Percentiles rank a stretch among this genome's conserved stretches.
Conservation (phyloP, 2,888 invertebrate species). For the Tridacna crocea region DNA sequence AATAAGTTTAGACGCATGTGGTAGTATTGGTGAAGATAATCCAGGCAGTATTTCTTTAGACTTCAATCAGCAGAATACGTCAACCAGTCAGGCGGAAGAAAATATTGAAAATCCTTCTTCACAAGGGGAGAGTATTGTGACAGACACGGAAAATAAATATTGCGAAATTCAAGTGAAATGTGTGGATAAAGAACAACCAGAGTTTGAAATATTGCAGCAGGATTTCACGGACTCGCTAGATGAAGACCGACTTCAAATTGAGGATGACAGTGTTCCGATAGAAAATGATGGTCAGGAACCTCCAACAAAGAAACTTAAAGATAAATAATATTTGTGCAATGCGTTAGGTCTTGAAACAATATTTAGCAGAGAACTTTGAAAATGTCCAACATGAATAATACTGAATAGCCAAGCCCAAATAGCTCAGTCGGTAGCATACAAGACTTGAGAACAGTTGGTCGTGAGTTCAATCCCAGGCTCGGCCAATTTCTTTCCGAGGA, state of each 20-base stretch:
- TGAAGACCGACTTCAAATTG: conserved; percentile 32
- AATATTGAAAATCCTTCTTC: background rate
- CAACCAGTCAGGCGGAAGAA: background rate
- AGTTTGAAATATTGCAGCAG: conserved; percentile 33
- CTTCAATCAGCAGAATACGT: conserved; percentile 3
- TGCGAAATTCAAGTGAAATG: conserved; percentile 1
- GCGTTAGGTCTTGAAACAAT: background rate
- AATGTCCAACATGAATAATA: too few species aligned
- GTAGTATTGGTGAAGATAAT: conserved; percentile 4
- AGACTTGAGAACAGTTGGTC: too few species aligned
- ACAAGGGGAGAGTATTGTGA: background rate
- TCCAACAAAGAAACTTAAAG: conserved; percentile 37
- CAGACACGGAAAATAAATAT: background rate
- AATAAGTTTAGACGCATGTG: conserved; percentile 37
- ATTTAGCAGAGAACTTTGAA: background rate
- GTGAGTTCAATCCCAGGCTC: too few species aligned
- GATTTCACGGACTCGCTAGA: conserved; percentile 31
- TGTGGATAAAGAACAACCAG: conserved; percentile 12
- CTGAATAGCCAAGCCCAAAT: too few species aligned
- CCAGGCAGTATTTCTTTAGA: conserved; percentile 18
- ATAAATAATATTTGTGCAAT: conserved; percentile 16
- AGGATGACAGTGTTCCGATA: conserved; percentile 37
- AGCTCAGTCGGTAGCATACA: too few species aligned
- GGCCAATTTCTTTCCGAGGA: too few species aligned
- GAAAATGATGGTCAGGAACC: conserved; percentile 56